These are phyloP conservation scores for Coleophora flavipennella DNA, from an alignment of 2,888 invertebrate genomes.

Conservation along the genomic window DNA sequence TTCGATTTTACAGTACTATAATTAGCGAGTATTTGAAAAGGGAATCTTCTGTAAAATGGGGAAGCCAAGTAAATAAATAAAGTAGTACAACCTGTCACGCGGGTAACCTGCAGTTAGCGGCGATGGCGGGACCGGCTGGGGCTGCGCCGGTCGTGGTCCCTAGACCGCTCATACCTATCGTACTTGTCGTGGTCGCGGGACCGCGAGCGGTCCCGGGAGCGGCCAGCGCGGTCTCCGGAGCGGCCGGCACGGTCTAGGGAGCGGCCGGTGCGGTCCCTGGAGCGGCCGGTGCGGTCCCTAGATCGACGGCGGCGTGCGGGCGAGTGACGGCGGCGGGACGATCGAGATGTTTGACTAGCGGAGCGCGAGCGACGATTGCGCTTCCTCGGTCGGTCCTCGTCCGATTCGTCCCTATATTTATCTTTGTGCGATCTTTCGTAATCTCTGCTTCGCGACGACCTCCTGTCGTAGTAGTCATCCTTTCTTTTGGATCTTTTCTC, in stretches of 20 bases:
- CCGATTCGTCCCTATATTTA: constrained; percentile 53
- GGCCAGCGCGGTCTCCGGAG: too few relatives aligned
- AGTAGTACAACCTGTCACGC: constrained; percentile 53
- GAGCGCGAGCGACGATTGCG: constrained; percentile 49
- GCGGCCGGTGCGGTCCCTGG: constrained; percentile 34
- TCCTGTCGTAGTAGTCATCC: constrained; percentile 43
- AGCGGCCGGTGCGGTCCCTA: constrained; percentile 28
- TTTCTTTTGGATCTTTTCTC: constrained; percentile 38
- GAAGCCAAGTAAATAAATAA: constrained; percentile 3
- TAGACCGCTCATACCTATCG: constrained; percentile 65
- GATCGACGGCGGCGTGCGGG: constrained; percentile 25
- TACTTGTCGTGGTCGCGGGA: constrained; percentile 33
- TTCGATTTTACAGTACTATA: too few relatives aligned
- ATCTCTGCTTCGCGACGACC: constrained; percentile 43
- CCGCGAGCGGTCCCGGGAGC: constrained; percentile 4
- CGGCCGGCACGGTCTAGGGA: constrained; percentile 19
- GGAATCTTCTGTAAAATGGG: neutral
- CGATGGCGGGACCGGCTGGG: constrained; percentile 50
- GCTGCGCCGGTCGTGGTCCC: constrained; percentile 54
- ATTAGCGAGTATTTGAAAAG: too few relatives aligned
- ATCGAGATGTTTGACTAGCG: constrained; percentile 45
- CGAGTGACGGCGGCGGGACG: constrained; percentile 26
- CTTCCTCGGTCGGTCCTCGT: constrained; percentile 47
- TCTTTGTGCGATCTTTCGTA: constrained; percentile 39
- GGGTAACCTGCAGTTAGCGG: constrained; percentile 59